Base-by-base conservation (phyloP, 1,140 invertebrate genomes). In the Heliconius hewitsoni region DNA sequence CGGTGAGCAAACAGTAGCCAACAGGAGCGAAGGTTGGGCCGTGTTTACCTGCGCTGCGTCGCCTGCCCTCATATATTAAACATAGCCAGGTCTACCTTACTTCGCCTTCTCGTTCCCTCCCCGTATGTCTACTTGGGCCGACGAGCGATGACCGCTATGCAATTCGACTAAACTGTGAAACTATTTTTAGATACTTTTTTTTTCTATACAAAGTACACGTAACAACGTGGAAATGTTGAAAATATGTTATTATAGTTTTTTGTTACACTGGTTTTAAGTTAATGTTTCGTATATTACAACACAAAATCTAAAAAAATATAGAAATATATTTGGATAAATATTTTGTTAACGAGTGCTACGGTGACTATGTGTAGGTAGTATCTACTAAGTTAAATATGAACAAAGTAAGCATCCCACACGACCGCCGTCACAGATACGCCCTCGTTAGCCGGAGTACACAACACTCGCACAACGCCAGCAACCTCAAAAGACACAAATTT, bases 51-150 rank as follows among this genome's bases (percentile, higher is more conserved):
- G 85, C 87, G 86, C 90, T 91, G 90, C 91, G 91, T 93, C 92
- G 90, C 90, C 86, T 90, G 91, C 88, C 90, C 90, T 94, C 93
- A 94, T 94, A 94, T 91, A 93, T 93, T 94, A 94, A 93, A 93
- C 93, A 93, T 92, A 76, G 84, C 85, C 86, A 82, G 86, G 84
- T 87, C 90, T 90, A 89, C 91, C 90, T 93, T 85, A 85, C 84
- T 83, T 86, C 76, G 86, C 85, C 82, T 85, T 80, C 82, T 70
- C 81, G 74, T 78, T 81, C 79, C 76, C 78, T 81, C 77, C 78
- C 76, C 71, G 46, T 70, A 77, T 60, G 52, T 66, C 60, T 70
- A 84, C 77, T 70, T 73, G 23, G 46, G 9, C 37, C n/a, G 46
- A 73, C 76, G 71, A 74, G n/a, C 80, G 77, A 75, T 71, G 52